These are phyloP conservation scores for Molossus alvarezi DNA, from an alignment of 2,797 vertebrate genomes.

Conservation along the genomic window DNA sequence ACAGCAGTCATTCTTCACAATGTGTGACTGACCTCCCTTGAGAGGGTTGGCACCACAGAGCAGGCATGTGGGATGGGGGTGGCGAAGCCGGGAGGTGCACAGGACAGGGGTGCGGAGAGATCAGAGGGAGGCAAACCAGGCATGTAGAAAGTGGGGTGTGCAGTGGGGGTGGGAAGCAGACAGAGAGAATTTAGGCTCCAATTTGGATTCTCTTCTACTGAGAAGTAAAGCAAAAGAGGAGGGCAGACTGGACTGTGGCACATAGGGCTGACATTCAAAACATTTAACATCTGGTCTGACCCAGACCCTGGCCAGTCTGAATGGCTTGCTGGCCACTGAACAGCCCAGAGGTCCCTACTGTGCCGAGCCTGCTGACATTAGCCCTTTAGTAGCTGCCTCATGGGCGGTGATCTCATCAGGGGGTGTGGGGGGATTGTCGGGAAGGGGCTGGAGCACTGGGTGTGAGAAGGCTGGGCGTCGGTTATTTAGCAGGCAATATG, in stretches of 20 bases:
- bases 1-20: constrained; percentile 88
- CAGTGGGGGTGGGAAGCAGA: neutral
- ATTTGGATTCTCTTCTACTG: neutral
- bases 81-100: fast-evolving
- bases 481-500: neutral
- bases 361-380: neutral
- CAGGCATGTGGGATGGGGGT: neutral
- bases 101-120: neutral
- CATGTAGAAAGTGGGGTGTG: neutral
- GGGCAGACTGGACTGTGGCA: neutral
- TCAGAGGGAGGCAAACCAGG: neutral
- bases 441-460: neutral
- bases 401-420: neutral
- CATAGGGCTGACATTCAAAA: neutral
- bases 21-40: constrained; percentile 84
- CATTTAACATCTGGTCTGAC: neutral
- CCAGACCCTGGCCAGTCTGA: neutral
- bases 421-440: too few species aligned
- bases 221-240: neutral
- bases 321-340: neutral
- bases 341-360: neutral
- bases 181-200: neutral
- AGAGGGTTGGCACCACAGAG: constrained; percentile 42
- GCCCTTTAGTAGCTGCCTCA: neutral
- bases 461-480: too few species aligned